Percentiles rank a stretch among this genome's conserved stretches.
These are phyloP conservation scores for Vireo altiloquus DNA, from an alignment of 2,113 vertebrate species.

Conservation along the genomic window DNA sequence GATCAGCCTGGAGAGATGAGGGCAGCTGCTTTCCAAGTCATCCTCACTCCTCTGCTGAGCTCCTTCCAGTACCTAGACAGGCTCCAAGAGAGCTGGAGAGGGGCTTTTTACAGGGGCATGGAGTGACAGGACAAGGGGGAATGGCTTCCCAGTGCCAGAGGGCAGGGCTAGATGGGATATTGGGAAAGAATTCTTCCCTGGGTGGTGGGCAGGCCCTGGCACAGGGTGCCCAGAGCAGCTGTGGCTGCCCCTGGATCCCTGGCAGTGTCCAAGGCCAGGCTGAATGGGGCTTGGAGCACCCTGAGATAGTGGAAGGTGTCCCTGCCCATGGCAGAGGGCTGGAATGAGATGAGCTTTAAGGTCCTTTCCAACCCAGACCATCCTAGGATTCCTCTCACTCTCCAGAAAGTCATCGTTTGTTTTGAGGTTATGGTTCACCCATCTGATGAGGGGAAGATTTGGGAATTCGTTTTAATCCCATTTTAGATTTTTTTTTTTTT, in stretches of 20 bases:
- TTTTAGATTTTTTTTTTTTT: background rate
- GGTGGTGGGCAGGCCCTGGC: fast-evolving
- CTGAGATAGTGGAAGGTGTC: background rate
- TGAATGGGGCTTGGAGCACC: fast-evolving
- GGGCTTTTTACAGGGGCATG: background rate
- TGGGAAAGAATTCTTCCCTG: background rate
- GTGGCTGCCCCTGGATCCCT: background rate
- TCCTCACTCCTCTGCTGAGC: background rate
- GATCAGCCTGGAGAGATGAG: background rate
- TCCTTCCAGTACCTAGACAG: background rate
- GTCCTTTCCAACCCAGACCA: background rate
- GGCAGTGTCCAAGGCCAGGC: background rate
- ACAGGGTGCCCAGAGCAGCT: background rate
- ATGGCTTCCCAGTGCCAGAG: background rate
- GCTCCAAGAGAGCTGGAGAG: background rate
- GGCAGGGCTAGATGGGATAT: background rate
- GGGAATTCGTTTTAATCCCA: fast-evolving
- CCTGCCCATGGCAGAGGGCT: background rate
- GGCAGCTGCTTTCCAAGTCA: background rate
- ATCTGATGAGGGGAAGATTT: background rate
- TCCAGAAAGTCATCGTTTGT: fast-evolving
- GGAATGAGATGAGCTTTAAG: background rate
- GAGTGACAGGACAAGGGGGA: background rate
- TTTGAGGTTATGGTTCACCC: background rate
- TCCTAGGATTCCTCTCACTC: background rate